Conservation (phyloP, 2,888 invertebrate genomes). For the Caenorhabditis doughertyi region DNA sequence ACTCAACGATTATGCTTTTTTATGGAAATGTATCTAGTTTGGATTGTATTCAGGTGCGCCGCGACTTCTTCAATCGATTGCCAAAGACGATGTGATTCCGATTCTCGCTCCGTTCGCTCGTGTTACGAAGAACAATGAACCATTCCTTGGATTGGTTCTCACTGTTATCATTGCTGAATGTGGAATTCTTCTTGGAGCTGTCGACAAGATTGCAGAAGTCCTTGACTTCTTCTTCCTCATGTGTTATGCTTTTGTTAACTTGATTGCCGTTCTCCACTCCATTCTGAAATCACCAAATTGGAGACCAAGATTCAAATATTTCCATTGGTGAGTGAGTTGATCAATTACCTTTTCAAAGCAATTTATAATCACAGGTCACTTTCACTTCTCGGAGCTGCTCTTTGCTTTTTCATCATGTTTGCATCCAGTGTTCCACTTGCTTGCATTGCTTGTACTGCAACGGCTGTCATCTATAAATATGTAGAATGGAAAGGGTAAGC, state of each 20-base stretch:
- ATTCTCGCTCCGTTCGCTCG: conserved; percentile 94
- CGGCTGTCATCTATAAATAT: conserved; percentile 95
- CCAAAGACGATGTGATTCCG: conserved; percentile 97
- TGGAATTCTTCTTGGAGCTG: conserved; percentile 92
- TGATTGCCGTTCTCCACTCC: conserved; percentile 98
- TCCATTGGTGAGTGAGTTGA: conserved; percentile 90
- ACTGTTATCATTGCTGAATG: conserved; percentile 87
- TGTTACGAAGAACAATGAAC: conserved; percentile 96
- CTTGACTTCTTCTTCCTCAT: conserved; percentile 92
- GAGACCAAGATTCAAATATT: conserved; percentile 97
- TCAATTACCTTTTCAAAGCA: not conserved
- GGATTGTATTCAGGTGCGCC: conserved; percentile 84
- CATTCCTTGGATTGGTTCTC: conserved; percentile 93
- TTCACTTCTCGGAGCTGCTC: conserved; percentile 90
- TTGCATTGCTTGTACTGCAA: conserved; percentile 94
- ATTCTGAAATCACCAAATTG: conserved; percentile 95
- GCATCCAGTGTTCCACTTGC: conserved; percentile 98
- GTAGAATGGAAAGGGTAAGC: conserved; percentile 94
- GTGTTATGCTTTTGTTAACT: conserved; percentile 99
- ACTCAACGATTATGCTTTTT: conserved; percentile 13
- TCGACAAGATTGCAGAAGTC: conserved; percentile 94
- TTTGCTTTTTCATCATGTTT: conserved; percentile 98
- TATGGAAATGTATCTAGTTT: conserved; percentile 31
- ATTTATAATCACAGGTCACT: conserved; percentile 86
- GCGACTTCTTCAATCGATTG: conserved; percentile 91